These are phyloP conservation scores for Ptychadena robeensis DNA, from an alignment of 2,797 vertebrate genomes.

Conservation along the genomic window DNA sequence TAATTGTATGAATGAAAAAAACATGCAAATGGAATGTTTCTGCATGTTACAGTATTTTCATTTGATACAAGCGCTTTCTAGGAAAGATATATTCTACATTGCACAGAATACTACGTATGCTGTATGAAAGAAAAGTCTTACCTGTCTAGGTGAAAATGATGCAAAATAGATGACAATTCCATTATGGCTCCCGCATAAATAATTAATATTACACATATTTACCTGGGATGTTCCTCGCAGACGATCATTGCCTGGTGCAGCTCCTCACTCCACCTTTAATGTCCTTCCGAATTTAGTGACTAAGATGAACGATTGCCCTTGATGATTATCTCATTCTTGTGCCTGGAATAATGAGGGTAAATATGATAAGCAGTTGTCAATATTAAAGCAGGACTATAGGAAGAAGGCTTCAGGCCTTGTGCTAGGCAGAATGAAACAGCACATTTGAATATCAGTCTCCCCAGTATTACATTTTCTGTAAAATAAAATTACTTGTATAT, in stretches of 20 bases:
- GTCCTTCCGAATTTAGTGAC: constrained; percentile 67
- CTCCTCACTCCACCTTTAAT: constrained; percentile 46
- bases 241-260: not conserved
- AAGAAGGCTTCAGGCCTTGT: constrained; percentile 89
- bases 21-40: not conserved
- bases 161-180: not conserved
- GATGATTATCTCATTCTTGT: constrained; percentile 72
- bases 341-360: constrained; percentile 74
- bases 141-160: not conserved
- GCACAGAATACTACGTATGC: not conserved
- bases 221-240: constrained; percentile 6
- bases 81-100: not conserved
- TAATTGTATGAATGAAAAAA: not conserved
- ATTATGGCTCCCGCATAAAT: not conserved
- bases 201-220: constrained; percentile 49
- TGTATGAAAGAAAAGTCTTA: not conserved
- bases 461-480: constrained; percentile 88
- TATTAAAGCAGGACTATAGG: constrained; percentile 90
- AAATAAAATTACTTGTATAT: constrained; percentile 96
- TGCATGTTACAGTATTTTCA: not conserved
- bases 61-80: not conserved
- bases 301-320: constrained; percentile 66
- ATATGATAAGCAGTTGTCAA: constrained; percentile 90
- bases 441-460: constrained; percentile 88
- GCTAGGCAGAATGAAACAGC: constrained; percentile 90